Evolutionary conservation across 2,888 invertebrate species (phyloP).

Genomic region (Linyphia triangularis): DNA sequence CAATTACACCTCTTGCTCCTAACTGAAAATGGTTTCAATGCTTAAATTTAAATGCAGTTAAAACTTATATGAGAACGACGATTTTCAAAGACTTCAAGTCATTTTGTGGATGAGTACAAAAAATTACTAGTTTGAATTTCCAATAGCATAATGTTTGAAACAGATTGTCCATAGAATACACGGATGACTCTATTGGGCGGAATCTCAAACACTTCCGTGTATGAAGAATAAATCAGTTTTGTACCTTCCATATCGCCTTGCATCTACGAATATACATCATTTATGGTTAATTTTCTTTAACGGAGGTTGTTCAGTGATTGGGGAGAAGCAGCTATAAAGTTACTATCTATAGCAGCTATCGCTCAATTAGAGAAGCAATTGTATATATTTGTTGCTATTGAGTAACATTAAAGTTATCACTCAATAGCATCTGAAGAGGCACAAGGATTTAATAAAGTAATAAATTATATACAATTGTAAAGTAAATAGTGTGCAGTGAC

Average conservation of each 20-base stretch:
- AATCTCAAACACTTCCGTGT: background rate
- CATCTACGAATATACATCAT: background rate
- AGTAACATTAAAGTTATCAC: background rate
- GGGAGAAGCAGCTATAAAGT: background rate
- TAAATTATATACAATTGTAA: slow-evolving; percentile 10
- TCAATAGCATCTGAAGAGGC: background rate
- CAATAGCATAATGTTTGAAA: no score
- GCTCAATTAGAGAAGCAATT: slow-evolving; percentile 12
- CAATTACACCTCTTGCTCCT: no score
- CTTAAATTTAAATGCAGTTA: no score
- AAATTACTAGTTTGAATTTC: no score
- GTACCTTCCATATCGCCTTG: background rate
- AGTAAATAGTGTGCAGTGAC: slow-evolving; percentile 2
- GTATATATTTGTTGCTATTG: background rate
- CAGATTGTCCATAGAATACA: no score
- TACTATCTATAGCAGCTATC: background rate
- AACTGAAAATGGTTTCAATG: no score
- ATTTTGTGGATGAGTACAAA: no score
- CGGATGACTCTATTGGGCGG: background rate
- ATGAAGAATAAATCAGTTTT: background rate
- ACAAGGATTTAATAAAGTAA: slow-evolving; percentile 4
- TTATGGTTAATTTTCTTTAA: slow-evolving; percentile 12
- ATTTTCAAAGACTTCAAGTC: no score
- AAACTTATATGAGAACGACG: no score
- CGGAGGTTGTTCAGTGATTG: background rate